These are phyloP conservation scores for Mercenaria mercenaria DNA, from an alignment of 1,140 invertebrate species.

Conservation along the genomic window DNA sequence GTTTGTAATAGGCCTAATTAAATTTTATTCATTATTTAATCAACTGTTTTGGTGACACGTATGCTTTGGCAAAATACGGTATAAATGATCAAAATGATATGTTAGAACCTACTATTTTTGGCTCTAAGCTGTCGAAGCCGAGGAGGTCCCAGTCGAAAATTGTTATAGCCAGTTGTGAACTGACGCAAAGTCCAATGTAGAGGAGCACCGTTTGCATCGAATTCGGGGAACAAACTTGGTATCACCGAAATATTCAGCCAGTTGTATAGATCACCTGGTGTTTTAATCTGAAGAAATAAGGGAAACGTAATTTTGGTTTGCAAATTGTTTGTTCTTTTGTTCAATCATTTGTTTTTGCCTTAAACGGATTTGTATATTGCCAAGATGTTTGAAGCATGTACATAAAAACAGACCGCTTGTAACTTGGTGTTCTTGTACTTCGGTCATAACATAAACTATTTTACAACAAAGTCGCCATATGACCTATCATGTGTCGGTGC, in stretches of 20 bases:
- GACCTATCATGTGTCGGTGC: no score
- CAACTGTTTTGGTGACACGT: neutral
- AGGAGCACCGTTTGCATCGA: slow-evolving; percentile 57
- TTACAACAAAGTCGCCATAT: no score
- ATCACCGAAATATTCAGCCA: slow-evolving; percentile 70
- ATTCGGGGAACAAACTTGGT: slow-evolving; percentile 65
- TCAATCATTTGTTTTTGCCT: neutral
- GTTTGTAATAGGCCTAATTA: neutral
- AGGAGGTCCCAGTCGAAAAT: slow-evolving; percentile 70
- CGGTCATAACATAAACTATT: neutral
- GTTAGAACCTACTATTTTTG: slow-evolving; percentile 65
- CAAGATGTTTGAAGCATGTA: neutral
- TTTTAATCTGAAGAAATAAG: slow-evolving; percentile 49
- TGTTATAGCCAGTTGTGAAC: slow-evolving; percentile 65
- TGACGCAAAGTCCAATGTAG: slow-evolving; percentile 50
- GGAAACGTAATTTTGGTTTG: neutral
- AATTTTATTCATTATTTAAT: neutral
- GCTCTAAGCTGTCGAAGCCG: slow-evolving; percentile 72
- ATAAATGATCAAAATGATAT: no score
- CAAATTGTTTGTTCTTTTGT: neutral
- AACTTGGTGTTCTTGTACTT: neutral
- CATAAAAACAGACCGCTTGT: no score
- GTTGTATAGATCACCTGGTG: slow-evolving; percentile 38
- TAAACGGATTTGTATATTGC: neutral
- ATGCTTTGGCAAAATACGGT: no score